These are phyloP conservation scores for Sclerurus mexicanus DNA, from an alignment of 2,113 vertebrate genomes.

Conservation along the genomic window DNA sequence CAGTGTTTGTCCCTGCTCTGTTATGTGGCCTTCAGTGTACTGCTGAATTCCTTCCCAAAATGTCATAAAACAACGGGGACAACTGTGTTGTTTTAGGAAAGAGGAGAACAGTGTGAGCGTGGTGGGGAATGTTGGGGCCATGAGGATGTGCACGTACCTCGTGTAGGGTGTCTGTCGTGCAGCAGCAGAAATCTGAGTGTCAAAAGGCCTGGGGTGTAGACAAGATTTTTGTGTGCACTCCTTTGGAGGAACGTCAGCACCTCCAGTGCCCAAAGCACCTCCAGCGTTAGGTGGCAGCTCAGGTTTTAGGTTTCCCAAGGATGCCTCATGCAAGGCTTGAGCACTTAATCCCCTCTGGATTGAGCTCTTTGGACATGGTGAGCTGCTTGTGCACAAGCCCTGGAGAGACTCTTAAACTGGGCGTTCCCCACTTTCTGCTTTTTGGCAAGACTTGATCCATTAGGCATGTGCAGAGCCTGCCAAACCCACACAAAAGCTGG, in stretches of 20 bases:
- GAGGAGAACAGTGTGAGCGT: background rate
- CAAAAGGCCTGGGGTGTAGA: background rate
- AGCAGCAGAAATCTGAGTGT: background rate
- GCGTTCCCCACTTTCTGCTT: background rate
- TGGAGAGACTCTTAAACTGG: background rate
- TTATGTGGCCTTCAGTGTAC: background rate
- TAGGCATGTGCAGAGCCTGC: slow-evolving; percentile 34
- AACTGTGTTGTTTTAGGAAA: background rate
- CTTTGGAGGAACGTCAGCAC: background rate
- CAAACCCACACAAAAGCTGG: slow-evolving; percentile 61
- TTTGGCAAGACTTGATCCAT: slow-evolving; percentile 34
- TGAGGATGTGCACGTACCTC: slow-evolving; percentile 44
- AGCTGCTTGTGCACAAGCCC: slow-evolving; percentile 25
- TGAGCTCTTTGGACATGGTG: background rate
- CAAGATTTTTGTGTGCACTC: background rate
- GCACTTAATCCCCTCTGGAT: slow-evolving; percentile 34
- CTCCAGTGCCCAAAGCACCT: background rate
- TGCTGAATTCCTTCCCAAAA: slow-evolving; percentile 2
- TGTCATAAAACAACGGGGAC: background rate
- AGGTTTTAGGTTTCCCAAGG: slow-evolving; percentile 52
- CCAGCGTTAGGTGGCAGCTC: slow-evolving; percentile 6
- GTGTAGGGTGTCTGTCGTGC: background rate
- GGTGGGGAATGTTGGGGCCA: background rate
- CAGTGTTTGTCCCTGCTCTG: background rate
- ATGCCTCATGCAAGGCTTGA: slow-evolving; percentile 12